phyloP scores from a whole-genome alignment of 2,888 invertebrate genomes.

The Apeira syringaria region DNA sequence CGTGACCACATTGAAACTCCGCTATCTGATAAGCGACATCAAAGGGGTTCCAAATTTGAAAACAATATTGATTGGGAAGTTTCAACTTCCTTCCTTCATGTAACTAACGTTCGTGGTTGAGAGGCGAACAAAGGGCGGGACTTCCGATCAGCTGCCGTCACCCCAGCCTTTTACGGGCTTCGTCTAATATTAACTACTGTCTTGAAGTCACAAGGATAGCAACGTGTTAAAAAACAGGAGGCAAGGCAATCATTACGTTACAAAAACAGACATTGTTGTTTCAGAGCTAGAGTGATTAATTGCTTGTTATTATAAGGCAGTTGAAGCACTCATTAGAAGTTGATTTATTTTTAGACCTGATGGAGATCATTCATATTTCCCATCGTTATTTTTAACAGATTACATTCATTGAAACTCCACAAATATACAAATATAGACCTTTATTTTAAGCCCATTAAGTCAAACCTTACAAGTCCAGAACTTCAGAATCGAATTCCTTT shows the following conservation, averaged over 20 bases:
- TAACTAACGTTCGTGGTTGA: conserved; percentile 55
- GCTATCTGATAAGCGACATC: not conserved
- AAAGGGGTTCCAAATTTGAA: conserved; percentile 13
- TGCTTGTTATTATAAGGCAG: conserved; percentile 18
- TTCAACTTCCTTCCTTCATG: conserved; percentile 65
- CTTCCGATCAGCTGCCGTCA: conserved; percentile 83
- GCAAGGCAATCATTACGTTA: conserved; percentile 21
- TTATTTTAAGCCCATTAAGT: conserved; percentile 2
- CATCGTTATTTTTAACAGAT: conserved; percentile 6
- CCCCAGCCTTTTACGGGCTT: conserved; percentile 75
- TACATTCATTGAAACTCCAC: conserved; percentile 2
- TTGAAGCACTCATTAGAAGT: conserved; percentile 10
- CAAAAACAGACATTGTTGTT: conserved; percentile 23
- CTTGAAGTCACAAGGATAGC: conserved; percentile 44
- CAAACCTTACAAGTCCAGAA: conserved; percentile 16
- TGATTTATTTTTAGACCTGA: conserved; percentile 15
- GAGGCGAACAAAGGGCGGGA: conserved; percentile 76
- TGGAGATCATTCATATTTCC: conserved; percentile 10
- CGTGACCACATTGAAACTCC: conserved; percentile 35
- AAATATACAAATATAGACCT: not conserved
- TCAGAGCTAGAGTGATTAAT: conserved; percentile 21
- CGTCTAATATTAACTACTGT: conserved; percentile 69
- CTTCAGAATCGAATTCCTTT: conserved; percentile 36
- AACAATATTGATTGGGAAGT: conserved; percentile 38
- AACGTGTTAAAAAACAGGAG: conserved; percentile 39